Conservation (phyloP, 2,797 vertebrate genomes). For the Channallabes apus region DNA sequence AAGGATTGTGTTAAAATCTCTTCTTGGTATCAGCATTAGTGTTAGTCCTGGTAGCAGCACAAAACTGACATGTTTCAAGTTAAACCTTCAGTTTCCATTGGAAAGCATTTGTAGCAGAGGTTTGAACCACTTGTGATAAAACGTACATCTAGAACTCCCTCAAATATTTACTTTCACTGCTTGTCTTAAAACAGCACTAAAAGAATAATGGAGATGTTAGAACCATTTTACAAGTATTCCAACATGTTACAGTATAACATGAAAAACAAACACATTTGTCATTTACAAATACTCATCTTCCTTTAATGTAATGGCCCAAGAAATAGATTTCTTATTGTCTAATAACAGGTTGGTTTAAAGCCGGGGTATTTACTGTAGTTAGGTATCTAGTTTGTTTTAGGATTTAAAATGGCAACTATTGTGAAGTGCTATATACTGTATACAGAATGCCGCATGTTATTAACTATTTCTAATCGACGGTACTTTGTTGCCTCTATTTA, state of each 20-base stretch:
- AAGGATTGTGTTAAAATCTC: neutral
- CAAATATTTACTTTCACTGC: neutral
- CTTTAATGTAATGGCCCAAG: neutral
- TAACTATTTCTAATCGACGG: neutral
- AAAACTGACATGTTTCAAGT: neutral
- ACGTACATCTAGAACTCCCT: neutral
- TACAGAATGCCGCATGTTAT: neutral
- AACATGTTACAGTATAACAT: too few species aligned
- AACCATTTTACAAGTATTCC: neutral
- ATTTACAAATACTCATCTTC: neutral
- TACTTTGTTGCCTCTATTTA: neutral
- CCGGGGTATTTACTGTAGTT: neutral
- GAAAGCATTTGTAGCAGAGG: neutral
- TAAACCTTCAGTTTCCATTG: neutral
- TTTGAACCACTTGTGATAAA: neutral
- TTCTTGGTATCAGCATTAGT: neutral
- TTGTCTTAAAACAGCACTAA: neutral
- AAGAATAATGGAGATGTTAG: neutral
- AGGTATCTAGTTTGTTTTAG: too few species aligned
- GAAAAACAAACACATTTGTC: neutral
- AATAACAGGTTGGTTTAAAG: neutral
- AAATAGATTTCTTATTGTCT: neutral
- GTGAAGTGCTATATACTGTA: neutral
- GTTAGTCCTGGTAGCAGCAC: neutral
- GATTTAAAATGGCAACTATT: neutral